Base-by-base conservation (phyloP, 2,797 vertebrate genomes). In the Lepus townsendii region DNA sequence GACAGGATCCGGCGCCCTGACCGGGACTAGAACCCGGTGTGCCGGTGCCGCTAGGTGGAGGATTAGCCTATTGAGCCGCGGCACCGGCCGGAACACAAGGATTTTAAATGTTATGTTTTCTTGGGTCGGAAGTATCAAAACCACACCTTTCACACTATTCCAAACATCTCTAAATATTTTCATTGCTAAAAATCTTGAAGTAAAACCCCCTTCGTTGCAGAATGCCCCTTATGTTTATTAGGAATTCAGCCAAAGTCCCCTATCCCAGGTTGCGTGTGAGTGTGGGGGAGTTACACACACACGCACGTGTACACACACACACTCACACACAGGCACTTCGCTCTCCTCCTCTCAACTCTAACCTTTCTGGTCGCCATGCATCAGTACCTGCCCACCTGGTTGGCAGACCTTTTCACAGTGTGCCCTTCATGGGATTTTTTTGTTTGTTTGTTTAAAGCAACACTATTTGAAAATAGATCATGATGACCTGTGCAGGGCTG, bases 341-440 rank as follows among this genome's bases (percentile, higher is more conserved):
- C 92, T 87, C 90, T 85, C 75, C 73, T 90, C 96, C 95, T 97
- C 68, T 97, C 96, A 83, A 87, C 96, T 93, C 89, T 98, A 96
- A 98, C 96, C 97, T 98, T 98, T 98, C 79, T 57, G 96, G 96
- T 97, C 97, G 96, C 95, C 84, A 93, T 97, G 92, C 92, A 93
- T 96, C 96, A 96, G 95, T n/a, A 97, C 91, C 90, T 96, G 91
- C 95, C 96, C 97, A 98, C 97, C 97, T 97, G 97, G 97, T 98
- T 98, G 96, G 97, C 89, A 95, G 16, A 95, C 79, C 92, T 47
- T 96, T 92, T 97, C 96, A 97, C 95, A 96, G 89, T 1, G 27
- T 97, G 96, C 95, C 96, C 98, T 98, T 98, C 79, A 95, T 98
- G 96, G 97, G 42, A 47, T 47, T 47, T 57, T 57, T 99, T 35